Base-by-base conservation (phyloP, 2,888 invertebrate genomes). In the Acanthococcus lagerstroemiae region DNA sequence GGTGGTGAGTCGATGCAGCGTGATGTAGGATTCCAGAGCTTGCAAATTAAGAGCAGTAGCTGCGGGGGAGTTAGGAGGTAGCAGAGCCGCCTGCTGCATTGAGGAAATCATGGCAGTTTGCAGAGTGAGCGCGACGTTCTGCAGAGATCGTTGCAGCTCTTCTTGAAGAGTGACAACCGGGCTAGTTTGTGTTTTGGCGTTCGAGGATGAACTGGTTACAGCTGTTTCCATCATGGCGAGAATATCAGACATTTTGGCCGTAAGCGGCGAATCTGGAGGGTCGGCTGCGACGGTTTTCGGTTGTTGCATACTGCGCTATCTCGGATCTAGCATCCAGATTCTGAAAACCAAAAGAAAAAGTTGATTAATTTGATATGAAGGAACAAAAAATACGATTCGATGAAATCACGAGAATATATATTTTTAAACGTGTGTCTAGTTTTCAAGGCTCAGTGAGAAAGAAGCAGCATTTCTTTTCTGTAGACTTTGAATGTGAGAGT, bases 51-150 rank as follows among this genome's bases (percentile, higher is more conserved):
- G 79, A 0, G 90, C 90, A 44, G 88, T 87, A 44, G 90, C 90
- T 7, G 89, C 90, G 4, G 89, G 87, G 2, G 89, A 89, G 72
- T 89, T 88, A 0, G 86, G 85, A 6, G 90, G 90, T 72, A 90
- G 76, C 24, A 90, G 78, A 0, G 90, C 89, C 1, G 90, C 90
- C 74, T 90, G 87, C 75, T 90, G 90, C 70, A 90, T 77, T 9
- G 90, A 88, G 73, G 85, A 87, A 78, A 90, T 85, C 82, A 91
- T 85, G 7, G 90, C 88, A 74, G 87, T 88, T 77, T 91, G 90
- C 60, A 90, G 78, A 15, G 88, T 87, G 70, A 90, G 80, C 37
- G 89, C 88, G 57, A 90, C 88, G 72, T 84, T 86, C 76, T 87
- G 87, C 19, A 82, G 76, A 45, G 78, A 78, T 58, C 79, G 73